Evolutionary conservation across 2,888 invertebrate genomes (phyloP), one percentile per base, ranked within the genome.

Genomic region (Eubasilissa splendida): DNA sequence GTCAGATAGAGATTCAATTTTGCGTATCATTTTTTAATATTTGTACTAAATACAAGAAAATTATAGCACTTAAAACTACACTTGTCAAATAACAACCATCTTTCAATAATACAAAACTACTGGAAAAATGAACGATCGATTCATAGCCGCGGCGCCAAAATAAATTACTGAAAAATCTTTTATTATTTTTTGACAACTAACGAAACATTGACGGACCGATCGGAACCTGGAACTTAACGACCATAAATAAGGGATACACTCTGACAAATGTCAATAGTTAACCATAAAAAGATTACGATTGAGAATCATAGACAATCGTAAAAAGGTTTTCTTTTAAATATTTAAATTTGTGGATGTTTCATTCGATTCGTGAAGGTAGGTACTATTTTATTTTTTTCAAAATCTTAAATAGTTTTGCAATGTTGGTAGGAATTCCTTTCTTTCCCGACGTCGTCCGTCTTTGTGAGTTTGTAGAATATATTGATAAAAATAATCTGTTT

Each of bases 371-470:
- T 42, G 7, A 4, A 42, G 42, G 58, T 58, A 58, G 9, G 58
- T 58, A 58, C 4, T 42, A 42, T 42, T 2, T 42, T 22, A 1
- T 42, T 42, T 42, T 33, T 33, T 3, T 63, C 4, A 10, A n/a
- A 33, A 8, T 63, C 11, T 63, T 33, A 33, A 42, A 42, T 63
- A 63, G 33, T 63, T 63, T 68, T 52, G 22, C n/a, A n/a, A 5
- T 56, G 74, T 74, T 74, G 74, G 58, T n/a, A 42, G 7, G 7
- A 42, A 12, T 42, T 50, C 42, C 33, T 74, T 59, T 74, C 74
- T 59, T 74, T 74, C 59, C 74, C 14, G 74, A 59, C 50, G 58
- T 74, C 74, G 74, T 53, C 74, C 59, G 74, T 33, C 42, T 58
- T 14, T 33, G 58, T 56, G 50, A 58, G 58, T 74, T 73, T 22